Evolutionary conservation across 2,888 invertebrate species (phyloP).

Genomic region (Apamea anceps): DNA sequence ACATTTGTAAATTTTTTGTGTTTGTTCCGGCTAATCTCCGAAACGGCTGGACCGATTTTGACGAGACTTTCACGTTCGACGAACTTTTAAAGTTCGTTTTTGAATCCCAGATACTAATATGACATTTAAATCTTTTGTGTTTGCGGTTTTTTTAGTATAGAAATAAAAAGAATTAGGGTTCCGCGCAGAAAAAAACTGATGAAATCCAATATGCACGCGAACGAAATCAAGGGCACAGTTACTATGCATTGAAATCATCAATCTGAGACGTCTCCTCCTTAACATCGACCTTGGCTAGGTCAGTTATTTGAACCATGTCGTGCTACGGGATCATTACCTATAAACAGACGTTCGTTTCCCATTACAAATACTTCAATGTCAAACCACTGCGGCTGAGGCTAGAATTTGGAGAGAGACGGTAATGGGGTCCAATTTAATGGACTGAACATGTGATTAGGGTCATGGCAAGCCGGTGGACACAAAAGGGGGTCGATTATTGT

Average conservation of each 20-base stretch:
- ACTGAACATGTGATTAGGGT: not conserved
- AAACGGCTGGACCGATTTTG: too few species aligned
- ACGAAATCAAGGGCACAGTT: not conserved
- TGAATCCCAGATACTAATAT: too few species aligned
- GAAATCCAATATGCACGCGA: not conserved
- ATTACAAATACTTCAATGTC: slow-evolving; percentile 16
- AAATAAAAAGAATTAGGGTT: too few species aligned
- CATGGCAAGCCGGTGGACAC: not conserved
- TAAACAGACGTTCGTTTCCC: not conserved
- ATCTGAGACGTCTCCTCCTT: not conserved
- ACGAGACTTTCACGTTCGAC: too few species aligned
- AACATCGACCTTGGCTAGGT: slow-evolving; percentile 28
- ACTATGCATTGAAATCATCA: not conserved
- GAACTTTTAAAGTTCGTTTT: too few species aligned
- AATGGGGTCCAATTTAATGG: not conserved
- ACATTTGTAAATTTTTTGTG: too few species aligned
- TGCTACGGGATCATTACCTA: slow-evolving; percentile 13
- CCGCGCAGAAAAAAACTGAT: not conserved
- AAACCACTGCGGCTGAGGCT: slow-evolving; percentile 13
- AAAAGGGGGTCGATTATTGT: not conserved
- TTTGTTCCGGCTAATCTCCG: too few species aligned
- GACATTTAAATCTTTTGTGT: too few species aligned
- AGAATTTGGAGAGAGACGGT: slow-evolving; percentile 11
- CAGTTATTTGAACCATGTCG: slow-evolving; percentile 31
- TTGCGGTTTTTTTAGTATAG: too few species aligned